Percentiles rank a stretch among this genome's conserved stretches.
Evolutionary conservation across 2,113 vertebrate genomes (phyloP).

Genomic region (Pseudorectes ferrugineus): DNA sequence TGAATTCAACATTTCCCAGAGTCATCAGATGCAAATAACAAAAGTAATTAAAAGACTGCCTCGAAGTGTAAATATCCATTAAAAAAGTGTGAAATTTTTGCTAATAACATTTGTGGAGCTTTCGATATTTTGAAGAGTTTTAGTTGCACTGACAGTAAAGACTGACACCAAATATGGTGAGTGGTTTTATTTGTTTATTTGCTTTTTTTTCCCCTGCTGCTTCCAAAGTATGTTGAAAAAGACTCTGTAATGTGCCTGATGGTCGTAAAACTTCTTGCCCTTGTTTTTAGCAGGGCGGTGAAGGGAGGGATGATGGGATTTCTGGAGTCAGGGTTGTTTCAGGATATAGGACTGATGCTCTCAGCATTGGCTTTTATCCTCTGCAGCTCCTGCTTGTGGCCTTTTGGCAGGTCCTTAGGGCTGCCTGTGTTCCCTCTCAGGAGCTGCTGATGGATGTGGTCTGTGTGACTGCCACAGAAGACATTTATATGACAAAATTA

Average conservation of each 20-base stretch:
- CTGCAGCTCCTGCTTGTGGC: neutral
- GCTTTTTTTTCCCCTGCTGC: neutral
- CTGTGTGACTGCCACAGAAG: neutral
- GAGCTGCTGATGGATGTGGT: neutral
- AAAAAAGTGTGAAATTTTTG: neutral
- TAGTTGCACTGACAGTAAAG: constrained; percentile 40
- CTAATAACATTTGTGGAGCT: neutral
- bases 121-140: constrained; percentile 22
- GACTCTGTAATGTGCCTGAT: neutral
- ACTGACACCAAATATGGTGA: constrained; percentile 37
- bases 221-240: constrained; percentile 18
- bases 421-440: neutral
- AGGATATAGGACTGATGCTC: neutral
- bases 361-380: neutral
- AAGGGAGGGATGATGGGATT: neutral
- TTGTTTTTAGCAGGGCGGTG: neutral
- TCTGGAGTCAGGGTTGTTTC: neutral
- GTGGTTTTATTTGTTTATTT: constrained; percentile 49
- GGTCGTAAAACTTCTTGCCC: constrained; percentile 3
- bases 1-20: constrained; percentile 2
- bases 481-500: neutral
- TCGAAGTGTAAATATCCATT: constrained; percentile 33
- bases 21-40: neutral
- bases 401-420: neutral
- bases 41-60: constrained; percentile 52